Base-by-base conservation (phyloP, 1,140 invertebrate species). In the Drosophila parabipectinata region DNA sequence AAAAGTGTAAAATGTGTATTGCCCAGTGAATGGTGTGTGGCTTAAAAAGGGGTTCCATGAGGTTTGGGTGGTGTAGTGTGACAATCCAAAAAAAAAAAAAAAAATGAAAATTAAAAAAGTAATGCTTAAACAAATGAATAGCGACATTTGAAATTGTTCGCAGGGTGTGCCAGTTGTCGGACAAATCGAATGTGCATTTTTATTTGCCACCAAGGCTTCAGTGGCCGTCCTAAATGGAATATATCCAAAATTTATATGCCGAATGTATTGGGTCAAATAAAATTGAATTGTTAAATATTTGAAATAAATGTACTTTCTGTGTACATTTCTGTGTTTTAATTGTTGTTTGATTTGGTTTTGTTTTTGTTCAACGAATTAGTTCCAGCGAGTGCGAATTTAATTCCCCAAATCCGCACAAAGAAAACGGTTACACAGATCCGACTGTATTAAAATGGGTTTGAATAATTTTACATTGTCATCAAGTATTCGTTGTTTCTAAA, bases 51-150 rank as follows among this genome's bases (percentile, higher is more conserved):
- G 48, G 39, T 44, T 37, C 12, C 10, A 54, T 10, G 26, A n/a
- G 10, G 12, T 37, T 12, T 10, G 9, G n/a, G 21, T 48, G 44
- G 12, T 9, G 39, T 51, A 7, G 14, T 44, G 41, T 51, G n/a
- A 63, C 53, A 80, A 80, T 67, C 60, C 47, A 14, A 3, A 24
- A 44, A 30, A 69, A 39, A 24, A 44, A 1, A 14, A 9, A 1
- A 69, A 39, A 24, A 44, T 0, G 21, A 9, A 1, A 18, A 24
- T 57, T 47, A 45, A 51, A 62, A 39, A 50, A 72, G 37, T 66
- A 72, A 45, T 87, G 78, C 80, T 87, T 81, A 78, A 82, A 87
- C 78, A 85, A 88, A 87, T 87, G 71, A 88, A 79, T 71, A 82
- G 71, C 52, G 44, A 45, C 57, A 74, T 63, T 81, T 60, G 56